These are phyloP conservation scores for Aleiodes sp. DNA, from an alignment of 1,140 invertebrate species.

Conservation along the genomic window DNA sequence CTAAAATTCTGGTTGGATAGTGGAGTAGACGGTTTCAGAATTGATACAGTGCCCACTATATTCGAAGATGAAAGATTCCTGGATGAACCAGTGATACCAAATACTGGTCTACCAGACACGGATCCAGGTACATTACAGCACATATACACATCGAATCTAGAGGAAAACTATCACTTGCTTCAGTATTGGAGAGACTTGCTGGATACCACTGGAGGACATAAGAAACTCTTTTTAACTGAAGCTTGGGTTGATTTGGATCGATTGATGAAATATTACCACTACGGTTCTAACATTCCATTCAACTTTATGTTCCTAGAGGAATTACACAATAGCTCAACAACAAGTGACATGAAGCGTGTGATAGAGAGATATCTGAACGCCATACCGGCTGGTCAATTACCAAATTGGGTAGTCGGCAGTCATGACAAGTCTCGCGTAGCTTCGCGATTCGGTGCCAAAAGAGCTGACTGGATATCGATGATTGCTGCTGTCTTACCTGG, in stretches of 20 bases:
- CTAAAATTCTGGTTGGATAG: constrained; percentile 73
- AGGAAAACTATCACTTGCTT: constrained; percentile 57
- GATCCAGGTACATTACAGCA: constrained; percentile 53
- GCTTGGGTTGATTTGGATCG: constrained; percentile 68
- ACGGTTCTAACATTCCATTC: constrained; percentile 70
- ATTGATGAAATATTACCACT: constrained; percentile 72
- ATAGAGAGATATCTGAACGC: constrained; percentile 69
- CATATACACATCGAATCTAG: constrained; percentile 52
- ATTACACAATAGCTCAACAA: constrained; percentile 66
- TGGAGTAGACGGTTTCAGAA: constrained; percentile 77
- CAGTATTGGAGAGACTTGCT: constrained; percentile 47
- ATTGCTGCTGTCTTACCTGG: constrained; percentile 77
- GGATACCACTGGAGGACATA: constrained; percentile 23
- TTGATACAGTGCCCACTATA: constrained; percentile 70
- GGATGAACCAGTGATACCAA: constrained; percentile 52
- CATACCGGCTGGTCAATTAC: constrained; percentile 62
- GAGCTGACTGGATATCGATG: constrained; percentile 76
- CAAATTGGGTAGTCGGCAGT: constrained; percentile 71
- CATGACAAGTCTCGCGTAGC: constrained; percentile 49
- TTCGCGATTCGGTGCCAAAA: constrained; percentile 67
- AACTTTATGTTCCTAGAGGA: constrained; percentile 70
- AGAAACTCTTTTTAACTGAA: constrained; percentile 72
- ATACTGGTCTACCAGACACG: constrained; percentile 28
- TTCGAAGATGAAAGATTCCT: constrained; percentile 58
- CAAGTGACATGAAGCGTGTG: constrained; percentile 64